Evolutionary conservation across 2,113 vertebrate species (phyloP).

Genomic region (Thalassarche chlororhynchos): DNA sequence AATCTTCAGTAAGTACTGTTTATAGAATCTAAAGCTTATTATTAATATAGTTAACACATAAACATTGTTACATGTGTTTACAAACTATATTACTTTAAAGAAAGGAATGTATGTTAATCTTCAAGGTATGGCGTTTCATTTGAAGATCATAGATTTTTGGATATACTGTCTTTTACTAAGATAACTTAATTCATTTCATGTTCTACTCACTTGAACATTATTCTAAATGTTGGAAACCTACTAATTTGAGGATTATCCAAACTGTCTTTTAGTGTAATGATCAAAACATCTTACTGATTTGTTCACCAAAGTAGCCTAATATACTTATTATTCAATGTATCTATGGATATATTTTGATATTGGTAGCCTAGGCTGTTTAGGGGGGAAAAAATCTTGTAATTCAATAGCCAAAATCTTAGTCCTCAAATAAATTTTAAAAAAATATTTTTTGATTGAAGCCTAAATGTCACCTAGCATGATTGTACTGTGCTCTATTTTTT

Average conservation of each 20-base stretch:
- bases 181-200: slow-evolving; percentile 7
- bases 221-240: neutral
- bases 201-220: neutral
- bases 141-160: neutral
- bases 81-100: slow-evolving; percentile 19
- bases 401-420: neutral
- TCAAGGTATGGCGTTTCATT: neutral
- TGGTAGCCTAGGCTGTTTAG: neutral
- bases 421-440: neutral
- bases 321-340: neutral
- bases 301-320: slow-evolving; percentile 4
- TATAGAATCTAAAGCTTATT: neutral
- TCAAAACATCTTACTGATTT: neutral
- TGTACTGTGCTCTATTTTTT: neutral
- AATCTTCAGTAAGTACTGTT: neutral
- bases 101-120: slow-evolving; percentile 17
- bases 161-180: neutral
- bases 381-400: neutral
- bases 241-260: slow-evolving; percentile 15
- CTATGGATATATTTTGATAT: neutral
- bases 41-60: slow-evolving; percentile 5
- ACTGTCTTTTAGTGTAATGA: neutral
- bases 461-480: neutral
- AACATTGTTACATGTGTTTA: slow-evolving; percentile 22
- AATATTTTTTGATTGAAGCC: neutral